Base-by-base conservation (phyloP, 2,888 invertebrate genomes). In the Drosophila formosana region DNA sequence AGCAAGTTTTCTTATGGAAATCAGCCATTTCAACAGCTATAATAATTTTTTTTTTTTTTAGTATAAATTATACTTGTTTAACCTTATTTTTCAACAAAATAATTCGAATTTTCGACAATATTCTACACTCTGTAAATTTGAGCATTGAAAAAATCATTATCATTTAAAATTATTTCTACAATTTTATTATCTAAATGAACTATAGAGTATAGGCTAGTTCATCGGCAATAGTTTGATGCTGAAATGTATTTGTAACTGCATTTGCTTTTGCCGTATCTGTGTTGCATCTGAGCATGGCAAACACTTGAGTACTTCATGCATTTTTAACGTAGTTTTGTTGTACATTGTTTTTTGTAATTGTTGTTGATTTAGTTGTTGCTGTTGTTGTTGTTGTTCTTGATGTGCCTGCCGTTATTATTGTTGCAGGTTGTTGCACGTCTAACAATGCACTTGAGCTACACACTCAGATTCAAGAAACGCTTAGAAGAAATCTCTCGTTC, bases 381-480 rank as follows among this genome's bases (percentile, higher is more conserved):
- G 50, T 50, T 50, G 67, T 66, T 74, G 78, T 66, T 74, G 78
- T 13, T 49, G 50, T 50, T 50, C 37, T 63, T 51, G 62, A 52
- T 37, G 51, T 51, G 30, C 9, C 11, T 46, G 45, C 23, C 49
- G 53, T 60, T 52, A 39, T 58, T 75, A 55, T 61, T 69, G 37
- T 57, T 69, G 84, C 80, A 79, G 78, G 75, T 81, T 86, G 84
- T 81, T 89, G 84, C 77, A 81, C 81, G 78, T 62, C 85, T 76
- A 87, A 89, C 87, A 87, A 89, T 89, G 88, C 82, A 78, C 85
- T 76, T 62, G 62, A 62, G 50, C 76, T 78, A 68, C 82, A 74
- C 67, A 72, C 77, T 72, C 66, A 13, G 60, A 64, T 52, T 37
- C 43, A 65, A 46, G 39, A 67, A 52, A 67, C 57, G 39, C 60